phyloP scores from a whole-genome alignment of 2,888 invertebrate genomes.

The Brachypalpus laphriformis region DNA sequence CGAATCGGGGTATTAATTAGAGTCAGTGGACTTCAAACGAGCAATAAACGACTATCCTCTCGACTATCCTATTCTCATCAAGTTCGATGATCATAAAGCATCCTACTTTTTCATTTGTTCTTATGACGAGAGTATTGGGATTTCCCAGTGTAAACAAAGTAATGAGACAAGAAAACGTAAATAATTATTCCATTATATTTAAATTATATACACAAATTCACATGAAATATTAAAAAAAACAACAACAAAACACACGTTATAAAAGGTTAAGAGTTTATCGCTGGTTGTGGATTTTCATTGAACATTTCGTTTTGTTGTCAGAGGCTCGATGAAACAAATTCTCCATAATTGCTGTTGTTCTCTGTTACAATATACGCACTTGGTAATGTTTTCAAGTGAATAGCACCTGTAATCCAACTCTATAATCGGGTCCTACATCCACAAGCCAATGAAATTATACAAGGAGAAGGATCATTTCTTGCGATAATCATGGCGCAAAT shows the following conservation, averaged over 20 bases:
- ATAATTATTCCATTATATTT: slow-evolving; percentile 1
- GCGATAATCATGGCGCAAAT: slow-evolving; percentile 81
- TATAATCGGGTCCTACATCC: slow-evolving; percentile 62
- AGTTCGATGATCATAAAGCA: too few relatives aligned
- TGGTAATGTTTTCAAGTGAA: slow-evolving; percentile 42
- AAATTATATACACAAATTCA: slow-evolving; percentile 1
- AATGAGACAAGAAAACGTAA: not conserved
- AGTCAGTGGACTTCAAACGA: too few relatives aligned
- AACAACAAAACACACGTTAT: slow-evolving; percentile 20
- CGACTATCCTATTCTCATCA: too few relatives aligned
- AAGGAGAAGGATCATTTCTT: slow-evolving; percentile 71
- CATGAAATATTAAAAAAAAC: not conserved
- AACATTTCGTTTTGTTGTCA: slow-evolving; percentile 1
- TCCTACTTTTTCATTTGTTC: not conserved
- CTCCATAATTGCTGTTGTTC: not conserved
- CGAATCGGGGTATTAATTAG: too few relatives aligned
- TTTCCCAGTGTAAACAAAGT: not conserved
- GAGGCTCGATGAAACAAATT: not conserved
- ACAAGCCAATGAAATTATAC: slow-evolving; percentile 52
- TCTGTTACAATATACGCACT: not conserved
- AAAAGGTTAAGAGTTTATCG: slow-evolving; percentile 64
- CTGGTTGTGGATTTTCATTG: slow-evolving; percentile 40
- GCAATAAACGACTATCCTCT: too few relatives aligned
- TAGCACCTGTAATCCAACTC: slow-evolving; percentile 54
- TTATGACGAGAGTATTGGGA: too few relatives aligned